Base-by-base conservation (phyloP, 2,113 vertebrate species). In the Thamnaconus septentrionalis region DNA sequence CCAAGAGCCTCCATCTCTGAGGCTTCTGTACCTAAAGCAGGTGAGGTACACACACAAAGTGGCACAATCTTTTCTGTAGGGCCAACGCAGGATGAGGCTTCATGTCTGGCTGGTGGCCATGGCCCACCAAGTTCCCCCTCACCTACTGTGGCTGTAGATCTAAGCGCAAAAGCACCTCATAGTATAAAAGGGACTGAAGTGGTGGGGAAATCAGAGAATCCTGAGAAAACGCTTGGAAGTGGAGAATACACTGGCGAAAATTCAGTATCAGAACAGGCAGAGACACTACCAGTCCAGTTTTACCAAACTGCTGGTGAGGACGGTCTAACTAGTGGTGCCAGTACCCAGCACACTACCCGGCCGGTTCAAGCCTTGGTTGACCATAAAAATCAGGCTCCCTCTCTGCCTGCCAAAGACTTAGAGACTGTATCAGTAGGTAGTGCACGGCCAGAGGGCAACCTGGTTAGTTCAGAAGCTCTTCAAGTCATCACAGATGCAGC, bases 11-110 rank as follows among this genome's bases (percentile, higher is more conserved):
- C 76, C 45, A 60, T 69, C 62, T 77, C 79, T 59, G 85, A 89
- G 68, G 80, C 76, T 78, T 11, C 79, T 79, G 79, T 76, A 76
- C 73, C 71, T 79, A 81, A 80, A 82, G 74, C 79, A 87, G 87
- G 82, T 85, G 85, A 88, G 85, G 78, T 70, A 73, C 76, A 76
- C 78, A 78, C 77, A 78, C 68, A 64, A 69, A 81, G 55, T 69
- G 65, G 41, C 48, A 62, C 66, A 78, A 52, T 52, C 48, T 64
- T 83, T 81, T 64, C 70, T 61, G 53, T 60, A 57, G 51, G 18
- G 18, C 18, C 66, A 79, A 49, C 48, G 12, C 7, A 47, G 76
- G 78, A 56, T 75, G 70, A 12, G 45, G 47, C 48, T 44, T 53
- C 65, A 67, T 72, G 53, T n/a, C 50, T 64, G 4, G 64, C 55